These are phyloP conservation scores for Ectropis grisescens DNA, from an alignment of 1,140 invertebrate genomes.

Conservation along the genomic window DNA sequence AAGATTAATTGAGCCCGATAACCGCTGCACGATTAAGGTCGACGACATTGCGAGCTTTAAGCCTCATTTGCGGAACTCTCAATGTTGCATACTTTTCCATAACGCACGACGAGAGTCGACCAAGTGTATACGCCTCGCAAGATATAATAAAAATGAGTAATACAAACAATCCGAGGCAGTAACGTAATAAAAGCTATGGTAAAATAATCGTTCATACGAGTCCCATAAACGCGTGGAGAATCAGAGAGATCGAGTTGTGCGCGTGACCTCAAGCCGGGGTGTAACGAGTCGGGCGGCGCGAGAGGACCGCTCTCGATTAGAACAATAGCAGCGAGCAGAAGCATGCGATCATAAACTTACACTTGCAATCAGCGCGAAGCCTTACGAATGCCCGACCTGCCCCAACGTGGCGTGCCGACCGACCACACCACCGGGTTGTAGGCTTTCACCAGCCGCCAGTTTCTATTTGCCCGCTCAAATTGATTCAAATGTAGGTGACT, in stretches of 20 bases:
- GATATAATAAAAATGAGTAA: too few species aligned
- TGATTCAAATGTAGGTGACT: background rate
- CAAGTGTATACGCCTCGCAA: too few species aligned
- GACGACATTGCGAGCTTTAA: conserved; percentile 16
- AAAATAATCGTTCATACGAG: conserved; percentile 31
- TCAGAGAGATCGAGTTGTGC: conserved; percentile 38
- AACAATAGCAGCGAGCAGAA: conserved; percentile 55
- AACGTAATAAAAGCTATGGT: conserved; percentile 22
- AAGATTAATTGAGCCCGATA: conserved; percentile 59
- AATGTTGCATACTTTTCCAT: too few species aligned
- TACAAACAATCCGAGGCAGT: too few species aligned
- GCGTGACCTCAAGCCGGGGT: conserved; percentile 36
- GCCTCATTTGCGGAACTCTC: background rate
- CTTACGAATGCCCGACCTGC: conserved; percentile 40
- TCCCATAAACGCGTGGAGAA: conserved; percentile 41
- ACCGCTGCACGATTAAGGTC: conserved; percentile 35
- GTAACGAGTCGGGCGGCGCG: conserved; percentile 37
- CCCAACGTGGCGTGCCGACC: conserved; percentile 25
- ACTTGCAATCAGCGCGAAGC: conserved; percentile 38
- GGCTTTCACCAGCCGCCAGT: conserved; percentile 18
- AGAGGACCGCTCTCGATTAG: conserved; percentile 37
- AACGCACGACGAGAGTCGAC: too few species aligned
- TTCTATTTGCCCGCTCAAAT: too few species aligned
- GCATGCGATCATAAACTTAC: conserved; percentile 54
- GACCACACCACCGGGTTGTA: conserved; percentile 7